Evolutionary conservation across 1,140 invertebrate species (phyloP).

Genomic region (Lordiphosa mommai): DNA sequence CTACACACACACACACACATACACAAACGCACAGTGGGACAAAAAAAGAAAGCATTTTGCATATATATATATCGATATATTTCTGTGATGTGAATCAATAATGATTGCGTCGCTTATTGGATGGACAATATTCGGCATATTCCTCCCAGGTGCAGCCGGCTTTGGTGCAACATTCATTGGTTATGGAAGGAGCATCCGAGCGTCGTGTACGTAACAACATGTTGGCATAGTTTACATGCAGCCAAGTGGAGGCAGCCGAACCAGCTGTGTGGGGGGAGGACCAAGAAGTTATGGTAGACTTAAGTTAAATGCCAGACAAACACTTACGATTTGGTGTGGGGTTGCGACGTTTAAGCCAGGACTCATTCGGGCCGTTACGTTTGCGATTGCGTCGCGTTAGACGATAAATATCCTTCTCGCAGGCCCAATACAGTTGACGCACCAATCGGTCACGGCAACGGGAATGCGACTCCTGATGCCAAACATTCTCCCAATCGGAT

Average conservation of each 20-base stretch:
- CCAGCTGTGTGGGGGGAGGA: not conserved
- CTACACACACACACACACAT: slow-evolving; percentile 6
- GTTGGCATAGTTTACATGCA: slow-evolving; percentile 71
- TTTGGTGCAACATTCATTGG: slow-evolving; percentile 82
- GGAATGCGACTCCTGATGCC: slow-evolving; percentile 82
- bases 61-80: slow-evolving; percentile 4
- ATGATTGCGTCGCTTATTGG: slow-evolving; percentile 81
- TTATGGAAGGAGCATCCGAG: slow-evolving; percentile 80
- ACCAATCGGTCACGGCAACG: slow-evolving; percentile 82
- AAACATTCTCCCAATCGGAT: slow-evolving; percentile 82
- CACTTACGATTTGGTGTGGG: slow-evolving; percentile 31
- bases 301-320: not conserved
- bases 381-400: slow-evolving; percentile 80
- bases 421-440: slow-evolving; percentile 83
- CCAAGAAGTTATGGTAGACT: too few relatives aligned
- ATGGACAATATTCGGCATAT: slow-evolving; percentile 84
- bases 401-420: slow-evolving; percentile 83
- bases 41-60: slow-evolving; percentile 13
- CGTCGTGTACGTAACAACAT: slow-evolving; percentile 72
- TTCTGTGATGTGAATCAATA: slow-evolving; percentile 38
- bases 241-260: slow-evolving; percentile 67
- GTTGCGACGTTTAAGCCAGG: slow-evolving; percentile 24
- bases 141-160: slow-evolving; percentile 84
- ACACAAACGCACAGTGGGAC: slow-evolving; percentile 11
- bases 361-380: slow-evolving; percentile 38